A percentile compares a stretch with the other conserved stretches of the same genome.
These are phyloP conservation scores for Myotis findleyi DNA, from an alignment of 2,797 vertebrate genomes.

Conservation along the genomic window DNA sequence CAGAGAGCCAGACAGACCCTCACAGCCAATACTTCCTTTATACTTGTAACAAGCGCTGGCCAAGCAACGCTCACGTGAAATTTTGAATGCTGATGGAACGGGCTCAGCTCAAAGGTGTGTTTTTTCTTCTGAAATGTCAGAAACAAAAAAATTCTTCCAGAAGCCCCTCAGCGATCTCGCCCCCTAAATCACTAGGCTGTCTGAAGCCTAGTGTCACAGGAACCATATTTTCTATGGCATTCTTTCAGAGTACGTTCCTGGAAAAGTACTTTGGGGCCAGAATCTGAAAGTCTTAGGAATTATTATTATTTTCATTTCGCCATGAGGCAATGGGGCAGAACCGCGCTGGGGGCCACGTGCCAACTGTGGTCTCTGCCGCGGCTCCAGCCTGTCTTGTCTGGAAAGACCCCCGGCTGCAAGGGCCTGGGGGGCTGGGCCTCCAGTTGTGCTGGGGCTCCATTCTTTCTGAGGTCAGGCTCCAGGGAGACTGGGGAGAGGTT, in stretches of 20 bases:
- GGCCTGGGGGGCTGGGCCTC: rapidly evolving
- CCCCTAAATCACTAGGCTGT: constrained; percentile 69
- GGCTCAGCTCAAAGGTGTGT: background rate
- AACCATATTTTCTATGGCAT: constrained; percentile 50
- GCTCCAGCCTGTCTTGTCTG: background rate
- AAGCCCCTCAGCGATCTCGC: background rate
- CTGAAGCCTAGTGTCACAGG: constrained; percentile 23
- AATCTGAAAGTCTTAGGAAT: constrained; percentile 73
- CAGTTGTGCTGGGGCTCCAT: rapidly evolving
- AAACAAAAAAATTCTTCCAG: background rate
- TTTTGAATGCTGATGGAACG: background rate
- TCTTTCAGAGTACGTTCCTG: constrained; percentile 66
- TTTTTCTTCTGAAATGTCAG: constrained; percentile 50
- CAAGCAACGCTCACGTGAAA: rapidly evolving
- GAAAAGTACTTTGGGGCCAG: constrained; percentile 78
- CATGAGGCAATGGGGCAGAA: constrained; percentile 57
- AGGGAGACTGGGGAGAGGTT: rapidly evolving
- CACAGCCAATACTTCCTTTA: rapidly evolving
- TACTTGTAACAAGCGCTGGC: background rate
- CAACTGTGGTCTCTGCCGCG: background rate
- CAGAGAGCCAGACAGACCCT: background rate
- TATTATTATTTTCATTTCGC: constrained; percentile 75
- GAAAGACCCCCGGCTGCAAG: background rate
- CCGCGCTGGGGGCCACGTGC: background rate
- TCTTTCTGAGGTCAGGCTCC: background rate